A percentile compares a stretch with the other conserved stretches of the same genome.
Conservation (phyloP, 2,797 vertebrate species). For the Lindbergichthys nudifrons region DNA sequence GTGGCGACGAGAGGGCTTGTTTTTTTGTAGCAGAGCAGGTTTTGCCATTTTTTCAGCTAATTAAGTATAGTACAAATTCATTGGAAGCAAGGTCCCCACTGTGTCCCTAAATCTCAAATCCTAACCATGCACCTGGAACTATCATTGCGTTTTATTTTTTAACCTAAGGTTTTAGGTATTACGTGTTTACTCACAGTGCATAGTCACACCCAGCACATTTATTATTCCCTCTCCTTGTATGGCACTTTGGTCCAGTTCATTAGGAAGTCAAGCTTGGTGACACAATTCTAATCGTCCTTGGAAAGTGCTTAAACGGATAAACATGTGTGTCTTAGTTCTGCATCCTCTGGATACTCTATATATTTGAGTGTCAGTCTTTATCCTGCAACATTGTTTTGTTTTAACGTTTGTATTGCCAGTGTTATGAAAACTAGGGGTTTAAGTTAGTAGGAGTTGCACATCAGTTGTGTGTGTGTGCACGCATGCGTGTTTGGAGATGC, state of each 20-base stretch:
- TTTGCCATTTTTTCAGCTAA: conserved; percentile 19
- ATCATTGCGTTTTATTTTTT: conserved; percentile 33
- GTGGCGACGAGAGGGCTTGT: background rate
- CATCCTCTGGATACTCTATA: background rate
- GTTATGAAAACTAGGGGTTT: background rate
- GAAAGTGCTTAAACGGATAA: background rate
- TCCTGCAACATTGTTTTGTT: background rate
- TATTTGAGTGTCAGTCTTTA: conserved; percentile 14
- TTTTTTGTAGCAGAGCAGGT: background rate
- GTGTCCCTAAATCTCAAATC: conserved; percentile 22
- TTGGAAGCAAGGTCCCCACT: background rate
- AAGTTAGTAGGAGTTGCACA: conserved; percentile 7
- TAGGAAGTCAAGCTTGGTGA: conserved; percentile 20
- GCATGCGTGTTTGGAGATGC: conserved; percentile 25
- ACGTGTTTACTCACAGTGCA: conserved; percentile 17
- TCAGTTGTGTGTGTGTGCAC: conserved; percentile 22
- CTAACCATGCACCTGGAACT: conserved; percentile 29
- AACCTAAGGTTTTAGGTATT: conserved; percentile 39
- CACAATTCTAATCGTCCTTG: background rate
- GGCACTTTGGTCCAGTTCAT: conserved; percentile 11
- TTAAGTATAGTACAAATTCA: conserved; percentile 24
- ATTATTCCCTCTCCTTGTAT: conserved; percentile 24
- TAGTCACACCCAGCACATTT: conserved; percentile 36
- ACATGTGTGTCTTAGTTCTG: background rate
- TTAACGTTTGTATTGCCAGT: background rate